These are phyloP conservation scores for Drosophila albomicans DNA, from an alignment of 1,140 invertebrate genomes.

Conservation along the genomic window DNA sequence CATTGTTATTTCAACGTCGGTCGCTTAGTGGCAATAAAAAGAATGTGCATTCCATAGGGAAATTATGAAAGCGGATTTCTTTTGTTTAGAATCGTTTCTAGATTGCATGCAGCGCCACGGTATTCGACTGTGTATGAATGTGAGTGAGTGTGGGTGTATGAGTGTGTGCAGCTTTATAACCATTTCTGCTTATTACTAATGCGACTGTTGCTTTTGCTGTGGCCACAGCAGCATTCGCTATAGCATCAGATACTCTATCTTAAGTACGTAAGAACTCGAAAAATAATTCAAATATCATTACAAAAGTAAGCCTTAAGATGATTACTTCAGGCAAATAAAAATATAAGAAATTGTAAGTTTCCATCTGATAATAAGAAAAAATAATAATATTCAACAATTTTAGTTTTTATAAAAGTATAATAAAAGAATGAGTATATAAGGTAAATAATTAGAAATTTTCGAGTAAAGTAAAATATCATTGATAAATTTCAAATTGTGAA, in stretches of 20 bases:
- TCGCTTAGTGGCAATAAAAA: conserved; percentile 84
- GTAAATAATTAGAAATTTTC: too few relatives aligned
- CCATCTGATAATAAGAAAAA: too few relatives aligned
- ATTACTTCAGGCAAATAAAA: too few relatives aligned
- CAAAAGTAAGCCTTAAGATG: too few relatives aligned
- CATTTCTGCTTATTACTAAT: conserved; percentile 77
- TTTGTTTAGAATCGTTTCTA: conserved; percentile 83
- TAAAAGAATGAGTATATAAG: background rate
- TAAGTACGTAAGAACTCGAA: conserved; percentile 30
- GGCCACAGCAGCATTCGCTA: conserved; percentile 30
- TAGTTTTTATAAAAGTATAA: background rate
- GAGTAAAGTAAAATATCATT: too few relatives aligned
- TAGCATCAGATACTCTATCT: conserved; percentile 10
- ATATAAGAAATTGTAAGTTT: too few relatives aligned
- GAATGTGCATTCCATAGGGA: conserved; percentile 80
- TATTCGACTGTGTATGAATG: conserved; percentile 28
- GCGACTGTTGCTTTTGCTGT: conserved; percentile 65
- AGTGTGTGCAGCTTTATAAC: conserved; percentile 45
- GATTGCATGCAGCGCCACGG: conserved; percentile 68
- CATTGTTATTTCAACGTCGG: conserved; percentile 80
- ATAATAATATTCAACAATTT: background rate
- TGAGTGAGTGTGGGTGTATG: conserved; percentile 10
- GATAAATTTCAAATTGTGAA: background rate
- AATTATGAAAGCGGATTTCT: conserved; percentile 83
- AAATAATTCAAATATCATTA: too few relatives aligned